phyloP scores from a whole-genome alignment of 2,113 vertebrate species.

The Gavia stellata region DNA sequence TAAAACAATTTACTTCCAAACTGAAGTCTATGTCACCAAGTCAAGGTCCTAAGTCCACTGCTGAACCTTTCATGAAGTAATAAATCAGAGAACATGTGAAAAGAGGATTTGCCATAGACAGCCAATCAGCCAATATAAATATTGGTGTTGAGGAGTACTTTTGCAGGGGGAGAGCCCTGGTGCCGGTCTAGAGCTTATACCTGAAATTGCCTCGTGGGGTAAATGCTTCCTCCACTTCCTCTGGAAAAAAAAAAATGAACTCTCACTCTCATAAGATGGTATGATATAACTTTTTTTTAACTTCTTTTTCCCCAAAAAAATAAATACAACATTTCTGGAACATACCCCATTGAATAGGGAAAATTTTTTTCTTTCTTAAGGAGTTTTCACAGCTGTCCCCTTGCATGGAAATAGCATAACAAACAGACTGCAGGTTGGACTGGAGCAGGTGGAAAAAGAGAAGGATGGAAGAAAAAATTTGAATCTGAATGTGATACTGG shows the following conservation, averaged over 20 bases:
- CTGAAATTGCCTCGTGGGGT: background rate
- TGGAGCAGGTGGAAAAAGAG: background rate
- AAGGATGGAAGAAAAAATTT: background rate
- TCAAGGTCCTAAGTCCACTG: background rate
- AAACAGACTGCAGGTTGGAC: background rate
- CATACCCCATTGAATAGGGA: background rate
- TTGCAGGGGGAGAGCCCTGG: background rate
- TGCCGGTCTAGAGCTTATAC: background rate
- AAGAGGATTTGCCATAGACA: background rate
- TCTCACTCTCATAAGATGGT: background rate
- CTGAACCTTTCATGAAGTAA: background rate
- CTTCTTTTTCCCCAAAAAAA: background rate
- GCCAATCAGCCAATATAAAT: background rate
- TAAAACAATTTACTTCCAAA: background rate
- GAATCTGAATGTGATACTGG: background rate
- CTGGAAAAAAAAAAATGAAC: background rate
- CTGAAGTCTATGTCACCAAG: background rate
- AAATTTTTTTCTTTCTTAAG: background rate
- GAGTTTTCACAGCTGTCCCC: background rate
- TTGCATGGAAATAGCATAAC: background rate
- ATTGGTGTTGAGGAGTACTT: background rate
- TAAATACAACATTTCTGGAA: background rate
- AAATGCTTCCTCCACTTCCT: background rate
- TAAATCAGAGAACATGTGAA: background rate
- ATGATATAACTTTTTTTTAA: background rate